phyloP scores from a whole-genome alignment of 2,888 invertebrate species.

The Tachina fera region DNA sequence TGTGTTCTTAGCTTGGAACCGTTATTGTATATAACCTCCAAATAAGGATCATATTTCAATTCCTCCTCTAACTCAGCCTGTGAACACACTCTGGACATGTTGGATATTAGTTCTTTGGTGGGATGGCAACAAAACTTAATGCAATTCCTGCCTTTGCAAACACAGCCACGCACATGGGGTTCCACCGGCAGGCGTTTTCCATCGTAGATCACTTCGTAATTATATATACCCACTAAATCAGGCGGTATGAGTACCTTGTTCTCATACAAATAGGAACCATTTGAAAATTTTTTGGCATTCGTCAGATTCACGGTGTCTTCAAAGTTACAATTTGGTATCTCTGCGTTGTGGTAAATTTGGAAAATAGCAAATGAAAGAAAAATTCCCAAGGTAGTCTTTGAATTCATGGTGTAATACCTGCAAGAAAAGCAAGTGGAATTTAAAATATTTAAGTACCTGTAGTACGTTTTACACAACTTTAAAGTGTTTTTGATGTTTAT shows the following conservation, averaged over 20 bases:
- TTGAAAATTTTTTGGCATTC: slow-evolving; percentile 65
- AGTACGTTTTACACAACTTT: slow-evolving; percentile 13
- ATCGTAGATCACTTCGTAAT: slow-evolving; percentile 70
- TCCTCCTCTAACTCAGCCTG: slow-evolving; percentile 51
- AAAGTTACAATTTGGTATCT: slow-evolving; percentile 73
- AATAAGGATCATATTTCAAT: slow-evolving; percentile 60
- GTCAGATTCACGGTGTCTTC: slow-evolving; percentile 76
- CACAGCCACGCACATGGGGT: slow-evolving; percentile 76
- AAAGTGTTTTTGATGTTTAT: slow-evolving; percentile 41
- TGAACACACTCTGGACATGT: slow-evolving; percentile 52
- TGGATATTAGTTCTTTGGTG: slow-evolving; percentile 55
- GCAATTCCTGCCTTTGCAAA: slow-evolving; percentile 75
- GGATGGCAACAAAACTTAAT: slow-evolving; percentile 77
- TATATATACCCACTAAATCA: slow-evolving; percentile 71
- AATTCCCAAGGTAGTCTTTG: slow-evolving; percentile 53
- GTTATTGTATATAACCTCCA: slow-evolving; percentile 62
- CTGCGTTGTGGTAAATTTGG: slow-evolving; percentile 45
- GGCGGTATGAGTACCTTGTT: slow-evolving; percentile 73
- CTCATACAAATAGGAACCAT: slow-evolving; percentile 76
- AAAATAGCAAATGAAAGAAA: slow-evolving; percentile 32
- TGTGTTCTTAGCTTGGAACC: slow-evolving; percentile 49
- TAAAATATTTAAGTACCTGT: neutral
- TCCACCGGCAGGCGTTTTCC: slow-evolving; percentile 54
- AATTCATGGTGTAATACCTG: slow-evolving; percentile 58
- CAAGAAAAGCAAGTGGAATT: neutral